Conservation (phyloP, 2,888 invertebrate species). For the Erebia palarica region DNA sequence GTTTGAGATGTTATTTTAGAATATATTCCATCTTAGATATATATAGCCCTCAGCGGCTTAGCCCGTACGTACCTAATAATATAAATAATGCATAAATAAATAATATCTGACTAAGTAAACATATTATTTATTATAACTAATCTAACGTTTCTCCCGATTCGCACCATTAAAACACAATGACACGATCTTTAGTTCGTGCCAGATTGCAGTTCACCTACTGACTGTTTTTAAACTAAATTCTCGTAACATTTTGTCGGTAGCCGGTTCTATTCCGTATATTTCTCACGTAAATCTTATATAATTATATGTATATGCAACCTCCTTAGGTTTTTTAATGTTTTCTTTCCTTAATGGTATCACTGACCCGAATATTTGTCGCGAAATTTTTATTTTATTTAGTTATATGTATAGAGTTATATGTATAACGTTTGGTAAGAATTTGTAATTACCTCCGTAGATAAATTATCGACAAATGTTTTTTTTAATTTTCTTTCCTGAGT, state of each 20-base stretch:
- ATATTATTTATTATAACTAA: background rate
- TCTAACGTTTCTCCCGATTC: background rate
- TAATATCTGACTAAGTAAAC: background rate
- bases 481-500: too few relatives aligned
- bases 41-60: too few relatives aligned
- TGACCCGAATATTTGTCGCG: conserved; percentile 4
- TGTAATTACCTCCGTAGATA: too few relatives aligned
- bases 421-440: too few relatives aligned
- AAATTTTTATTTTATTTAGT: background rate
- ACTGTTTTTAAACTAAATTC: conserved; percentile 2
- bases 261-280: conserved; percentile 24
- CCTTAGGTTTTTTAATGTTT: conserved; percentile 3
- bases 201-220: conserved; percentile 3
- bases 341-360: conserved; percentile 1
- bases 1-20: too few relatives aligned
- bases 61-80: too few relatives aligned
- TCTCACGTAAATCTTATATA: conserved; percentile 35
- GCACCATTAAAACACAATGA: background rate
- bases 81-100: too few relatives aligned
- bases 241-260: background rate
- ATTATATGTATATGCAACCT: conserved; percentile 24
- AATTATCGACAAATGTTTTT: too few relatives aligned
- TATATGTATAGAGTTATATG: too few relatives aligned
- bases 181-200: background rate
- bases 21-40: too few relatives aligned